These are phyloP conservation scores for Labeo rohita DNA, from an alignment of 2,113 vertebrate genomes.

Conservation along the genomic window DNA sequence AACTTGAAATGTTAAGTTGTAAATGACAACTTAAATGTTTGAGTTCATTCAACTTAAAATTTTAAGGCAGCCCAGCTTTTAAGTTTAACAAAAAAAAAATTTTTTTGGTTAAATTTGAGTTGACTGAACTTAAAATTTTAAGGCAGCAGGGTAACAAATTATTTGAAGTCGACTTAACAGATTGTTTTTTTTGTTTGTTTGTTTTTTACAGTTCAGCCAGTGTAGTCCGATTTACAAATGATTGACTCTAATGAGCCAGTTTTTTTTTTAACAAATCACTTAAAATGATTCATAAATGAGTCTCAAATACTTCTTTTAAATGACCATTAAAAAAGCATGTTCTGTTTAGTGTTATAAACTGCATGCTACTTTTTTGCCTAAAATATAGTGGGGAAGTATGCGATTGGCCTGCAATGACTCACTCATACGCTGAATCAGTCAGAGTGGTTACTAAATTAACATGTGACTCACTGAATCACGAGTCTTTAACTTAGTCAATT, in stretches of 20 bases:
- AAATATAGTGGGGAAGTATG: background rate
- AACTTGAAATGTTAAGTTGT: no score
- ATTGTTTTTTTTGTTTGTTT: no score
- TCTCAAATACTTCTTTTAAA: no score
- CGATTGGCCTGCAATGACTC: background rate
- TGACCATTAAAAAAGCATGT: background rate
- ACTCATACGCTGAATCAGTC: background rate
- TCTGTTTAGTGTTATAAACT: background rate
- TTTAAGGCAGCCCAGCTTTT: no score
- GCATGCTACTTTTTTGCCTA: background rate
- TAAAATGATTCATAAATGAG: no score
- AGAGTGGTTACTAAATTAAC: background rate
- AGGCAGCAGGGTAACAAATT: no score
- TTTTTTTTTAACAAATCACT: background rate
- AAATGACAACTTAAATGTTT: no score
- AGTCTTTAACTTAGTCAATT: background rate
- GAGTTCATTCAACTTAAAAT: no score
- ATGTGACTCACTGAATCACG: background rate
- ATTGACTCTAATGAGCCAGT: background rate
- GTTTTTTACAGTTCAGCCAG: background rate
- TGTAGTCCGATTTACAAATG: background rate
- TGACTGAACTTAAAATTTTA: no score
- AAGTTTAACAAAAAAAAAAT: no score
- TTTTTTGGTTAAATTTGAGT: no score
- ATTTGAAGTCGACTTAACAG: no score